Base-by-base conservation (phyloP, 2,113 vertebrate species). In the Proteles cristata region DNA sequence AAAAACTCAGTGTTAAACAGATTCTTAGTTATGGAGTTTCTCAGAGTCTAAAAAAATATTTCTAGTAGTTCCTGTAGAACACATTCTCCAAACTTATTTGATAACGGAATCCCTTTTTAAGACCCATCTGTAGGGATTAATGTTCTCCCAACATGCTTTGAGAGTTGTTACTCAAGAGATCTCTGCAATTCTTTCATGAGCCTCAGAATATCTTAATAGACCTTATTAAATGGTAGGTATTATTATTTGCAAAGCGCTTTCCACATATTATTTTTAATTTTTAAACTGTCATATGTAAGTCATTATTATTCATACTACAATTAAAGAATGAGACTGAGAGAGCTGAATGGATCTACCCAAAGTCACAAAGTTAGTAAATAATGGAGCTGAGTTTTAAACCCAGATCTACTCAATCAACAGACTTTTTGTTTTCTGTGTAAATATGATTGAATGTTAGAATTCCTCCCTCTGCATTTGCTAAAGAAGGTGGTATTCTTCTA, bases 261-360 rank as follows among this genome's bases (percentile, higher is more conserved):
- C 66, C 31, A 84, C 28, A 65, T 90, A 45, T 43, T 94, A 76
- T 68, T 92, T 95, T 58, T 69, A 95, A 92, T 76, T 90, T 69
- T 66, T 94, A 89, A 88, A 43, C 58, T 69, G 16, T 61, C 68
- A 55, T 39, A 2, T 53, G 21, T 3, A 23, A 85, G 61, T 33
- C 35, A 61, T 95, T 81, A 48, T 88, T 50, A 83, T 35, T 87
- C 39, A 39, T 50, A 48, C 48, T 43, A 53, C 76, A 74, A 45
- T 90, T 80, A 84, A 84, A 21, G 26, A 43, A 81, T 43, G 79
- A 90, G 68, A 69, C n/a, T 87, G 63, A 93, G 80, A 90, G 80
- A 93, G n/a, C 53, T 91, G 61, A 68, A 93, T 93, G n/a, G 26
- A 14, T 84, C 43, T 33, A 73, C 11, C 28, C 43, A 90, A 94